Evolutionary conservation across 2,888 invertebrate genomes (phyloP), one percentile per base, ranked within the genome.

Genomic region (Metopia argyrocephala): DNA sequence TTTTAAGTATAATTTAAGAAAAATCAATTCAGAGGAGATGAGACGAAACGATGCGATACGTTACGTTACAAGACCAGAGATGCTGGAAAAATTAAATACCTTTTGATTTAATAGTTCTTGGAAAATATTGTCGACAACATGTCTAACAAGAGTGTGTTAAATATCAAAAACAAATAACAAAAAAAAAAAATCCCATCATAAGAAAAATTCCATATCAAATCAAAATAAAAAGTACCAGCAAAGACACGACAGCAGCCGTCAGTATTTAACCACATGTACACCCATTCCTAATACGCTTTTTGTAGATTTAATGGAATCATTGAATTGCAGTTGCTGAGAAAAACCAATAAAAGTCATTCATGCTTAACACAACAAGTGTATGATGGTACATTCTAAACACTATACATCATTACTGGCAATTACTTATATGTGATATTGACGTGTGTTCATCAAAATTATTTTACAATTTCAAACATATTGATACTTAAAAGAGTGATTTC

Each of bases 51-150:
- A 38, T 38, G 15, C 2, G 15, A 38, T 9, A 3, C 20, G 48
- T 18, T n/a, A 28, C 18, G 23, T 54, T 56, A 31, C 65, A 23
- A 25, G 27, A 64, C 54, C 54, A 28, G 48, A 45, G 18, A 12
- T 12, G 65, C 15, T 1, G 7, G 18, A 66, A 61, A 21, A 54
- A 54, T 66, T 46, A 68, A 81, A 81, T 70, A 81, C 81, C 81
- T 81, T n/a, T 81, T 70, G 61, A 68, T 57, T 84, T 84, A 68
- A 84, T 83, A 78, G 81, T 88, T 88, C 88, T 85, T 84, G 84
- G 88, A 87, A 88, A 86, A 87, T 85, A 86, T 83, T 88, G 88
- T 88, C 88, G 88, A 88, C 88, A 86, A 84, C 83, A 85, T 86
- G 88, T 88, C 88, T 88, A 75, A 78, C 70, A 69, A 76, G 74